Conservation (phyloP, 2,888 invertebrate species). For the Aquatica leii region DNA sequence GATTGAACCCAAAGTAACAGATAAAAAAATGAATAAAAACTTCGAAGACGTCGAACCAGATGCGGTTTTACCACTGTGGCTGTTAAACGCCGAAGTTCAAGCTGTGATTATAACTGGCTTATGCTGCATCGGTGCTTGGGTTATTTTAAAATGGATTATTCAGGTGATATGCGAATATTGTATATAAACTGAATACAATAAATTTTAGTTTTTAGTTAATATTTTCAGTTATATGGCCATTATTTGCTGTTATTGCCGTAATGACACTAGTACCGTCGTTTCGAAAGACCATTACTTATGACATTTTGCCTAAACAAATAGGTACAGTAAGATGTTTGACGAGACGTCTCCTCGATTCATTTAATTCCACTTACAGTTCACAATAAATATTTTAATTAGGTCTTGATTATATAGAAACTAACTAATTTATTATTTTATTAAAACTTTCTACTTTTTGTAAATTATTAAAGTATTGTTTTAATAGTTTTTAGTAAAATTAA, state of each 20-base stretch:
- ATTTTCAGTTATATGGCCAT: slow-evolving; percentile 44
- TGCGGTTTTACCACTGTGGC: slow-evolving; percentile 30
- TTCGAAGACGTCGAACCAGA: neutral
- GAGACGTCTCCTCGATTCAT: slow-evolving; percentile 7
- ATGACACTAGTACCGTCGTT: slow-evolving; percentile 38
- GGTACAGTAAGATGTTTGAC: slow-evolving; percentile 28
- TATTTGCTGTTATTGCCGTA: slow-evolving; percentile 33
- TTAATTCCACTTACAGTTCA: slow-evolving; percentile 12
- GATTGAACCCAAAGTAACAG: neutral
- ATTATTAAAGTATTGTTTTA: too few species aligned
- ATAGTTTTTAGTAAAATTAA: too few species aligned
- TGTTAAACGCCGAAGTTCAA: slow-evolving; percentile 41
- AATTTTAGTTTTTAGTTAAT: slow-evolving; percentile 38
- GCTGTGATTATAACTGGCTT: slow-evolving; percentile 40
- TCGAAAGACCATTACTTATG: slow-evolving; percentile 36
- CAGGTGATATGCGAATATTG: slow-evolving; percentile 35
- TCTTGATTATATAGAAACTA: too few species aligned
- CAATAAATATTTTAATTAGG: too few species aligned
- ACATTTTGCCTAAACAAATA: slow-evolving; percentile 40
- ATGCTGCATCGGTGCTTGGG: slow-evolving; percentile 46
- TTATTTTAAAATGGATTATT: slow-evolving; percentile 42
- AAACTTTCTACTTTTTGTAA: too few species aligned
- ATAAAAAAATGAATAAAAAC: slow-evolving; percentile 4
- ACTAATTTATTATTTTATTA: too few species aligned
- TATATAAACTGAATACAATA: neutral